Evolutionary conservation across 2,797 vertebrate species (phyloP).

Genomic region (Chaenodraco wilsoni): DNA sequence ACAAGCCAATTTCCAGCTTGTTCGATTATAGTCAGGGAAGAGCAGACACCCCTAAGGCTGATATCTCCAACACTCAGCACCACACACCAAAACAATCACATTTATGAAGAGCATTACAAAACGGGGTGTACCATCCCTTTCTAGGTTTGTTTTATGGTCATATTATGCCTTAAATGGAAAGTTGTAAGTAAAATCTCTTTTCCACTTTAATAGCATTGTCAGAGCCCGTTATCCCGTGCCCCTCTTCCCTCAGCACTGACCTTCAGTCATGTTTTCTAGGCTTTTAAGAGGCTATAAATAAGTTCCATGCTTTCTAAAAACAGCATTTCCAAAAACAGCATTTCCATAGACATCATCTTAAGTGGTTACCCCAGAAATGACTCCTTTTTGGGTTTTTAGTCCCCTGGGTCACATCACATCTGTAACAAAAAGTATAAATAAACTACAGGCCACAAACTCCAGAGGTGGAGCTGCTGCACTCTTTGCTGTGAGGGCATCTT

Average conservation of each 20-base stretch:
- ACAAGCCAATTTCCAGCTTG: too few species aligned
- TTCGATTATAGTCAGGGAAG: too few species aligned
- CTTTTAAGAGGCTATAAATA: constrained; percentile 4
- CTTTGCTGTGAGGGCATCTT: neutral
- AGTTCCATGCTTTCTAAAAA: neutral
- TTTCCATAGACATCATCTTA: too few species aligned
- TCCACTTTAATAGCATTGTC: neutral
- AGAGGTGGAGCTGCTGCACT: neutral
- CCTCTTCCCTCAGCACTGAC: neutral
- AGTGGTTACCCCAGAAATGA: neutral
- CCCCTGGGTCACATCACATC: neutral
- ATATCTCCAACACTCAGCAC: too few species aligned
- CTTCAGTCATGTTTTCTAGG: neutral
- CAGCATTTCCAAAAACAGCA: neutral
- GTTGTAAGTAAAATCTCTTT: neutral
- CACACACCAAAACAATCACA: neutral
- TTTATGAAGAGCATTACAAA: neutral
- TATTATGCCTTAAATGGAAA: neutral
- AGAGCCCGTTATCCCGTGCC: neutral
- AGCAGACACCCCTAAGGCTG: too few species aligned
- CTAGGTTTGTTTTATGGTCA: neutral
- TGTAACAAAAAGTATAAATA: neutral
- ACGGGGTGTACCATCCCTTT: neutral
- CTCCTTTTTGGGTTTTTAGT: neutral
- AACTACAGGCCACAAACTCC: too few species aligned